Conservation (phyloP, 1,140 invertebrate species). For the Drosophila paulistorum region DNA sequence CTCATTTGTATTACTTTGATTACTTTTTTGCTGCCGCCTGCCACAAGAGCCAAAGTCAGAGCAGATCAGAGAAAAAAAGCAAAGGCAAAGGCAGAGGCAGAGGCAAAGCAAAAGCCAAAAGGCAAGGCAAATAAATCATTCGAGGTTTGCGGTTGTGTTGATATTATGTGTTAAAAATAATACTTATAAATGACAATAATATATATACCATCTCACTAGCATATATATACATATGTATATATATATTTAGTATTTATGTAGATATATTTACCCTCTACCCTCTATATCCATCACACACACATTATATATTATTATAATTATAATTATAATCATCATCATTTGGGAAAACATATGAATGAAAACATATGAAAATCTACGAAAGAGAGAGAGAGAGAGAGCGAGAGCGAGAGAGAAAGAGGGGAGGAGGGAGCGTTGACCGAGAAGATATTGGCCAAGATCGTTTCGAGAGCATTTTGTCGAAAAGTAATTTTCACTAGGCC, state of each 20-base stretch:
- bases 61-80: neutral
- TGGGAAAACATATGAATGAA: conserved; percentile 16
- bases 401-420: too few species aligned
- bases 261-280: neutral
- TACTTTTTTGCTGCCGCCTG: conserved; percentile 34
- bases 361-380: neutral
- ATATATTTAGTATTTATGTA: conserved; percentile 3
- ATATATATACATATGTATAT: neutral
- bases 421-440: neutral
- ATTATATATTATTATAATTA: conserved; percentile 7
- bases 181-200: conserved; percentile 15
- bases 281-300: conserved; percentile 3
- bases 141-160: conserved; percentile 21
- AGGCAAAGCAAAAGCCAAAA: conserved; percentile 19
- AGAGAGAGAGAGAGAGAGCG: too few species aligned
- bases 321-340: conserved; percentile 21
- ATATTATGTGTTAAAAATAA: conserved; percentile 21
- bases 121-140: conserved; percentile 24
- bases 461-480: conserved; percentile 7
- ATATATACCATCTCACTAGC: conserved; percentile 16
- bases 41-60: neutral
- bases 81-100: neutral
- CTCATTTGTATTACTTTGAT: conserved; percentile 65
- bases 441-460: neutral
- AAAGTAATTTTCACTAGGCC: conserved; percentile 17